Conservation (phyloP, 2,797 vertebrate species). For the Leuciscus waleckii region DNA sequence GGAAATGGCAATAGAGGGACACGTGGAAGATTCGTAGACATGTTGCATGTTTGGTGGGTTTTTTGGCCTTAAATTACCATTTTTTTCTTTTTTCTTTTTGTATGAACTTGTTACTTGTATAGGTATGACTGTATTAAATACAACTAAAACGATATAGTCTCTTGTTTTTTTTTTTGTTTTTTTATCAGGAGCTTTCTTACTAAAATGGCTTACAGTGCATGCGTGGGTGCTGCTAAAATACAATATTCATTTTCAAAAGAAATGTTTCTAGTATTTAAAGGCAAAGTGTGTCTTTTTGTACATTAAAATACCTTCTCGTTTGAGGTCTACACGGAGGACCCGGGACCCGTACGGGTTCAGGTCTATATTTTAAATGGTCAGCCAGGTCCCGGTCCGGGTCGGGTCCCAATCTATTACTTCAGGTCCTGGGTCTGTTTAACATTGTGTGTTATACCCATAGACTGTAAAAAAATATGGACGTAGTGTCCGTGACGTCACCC, state of each 20-base stretch:
- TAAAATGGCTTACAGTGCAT: background rate
- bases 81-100: background rate
- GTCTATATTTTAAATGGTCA: no score
- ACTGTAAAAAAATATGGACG: no score
- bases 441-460: no score
- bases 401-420: no score
- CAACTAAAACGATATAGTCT: background rate
- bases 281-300: no score
- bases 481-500: no score
- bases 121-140: slow-evolving; percentile 18
- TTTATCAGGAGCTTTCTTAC: background rate
- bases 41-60: background rate
- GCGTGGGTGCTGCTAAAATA: background rate
- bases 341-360: no score
- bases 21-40: background rate
- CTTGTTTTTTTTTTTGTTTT: background rate
- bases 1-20: slow-evolving; percentile 23
- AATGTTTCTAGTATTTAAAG: background rate
- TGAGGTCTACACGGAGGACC: no score
- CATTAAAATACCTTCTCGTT: background rate
- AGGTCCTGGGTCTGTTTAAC: no score
- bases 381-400: no score
- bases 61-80: background rate
- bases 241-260: background rate
- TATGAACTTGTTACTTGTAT: slow-evolving; percentile 14